Evolutionary conservation across 2,113 vertebrate genomes (phyloP), one percentile per base, ranked within the genome.

Genomic region (Microtus ochrogaster): DNA sequence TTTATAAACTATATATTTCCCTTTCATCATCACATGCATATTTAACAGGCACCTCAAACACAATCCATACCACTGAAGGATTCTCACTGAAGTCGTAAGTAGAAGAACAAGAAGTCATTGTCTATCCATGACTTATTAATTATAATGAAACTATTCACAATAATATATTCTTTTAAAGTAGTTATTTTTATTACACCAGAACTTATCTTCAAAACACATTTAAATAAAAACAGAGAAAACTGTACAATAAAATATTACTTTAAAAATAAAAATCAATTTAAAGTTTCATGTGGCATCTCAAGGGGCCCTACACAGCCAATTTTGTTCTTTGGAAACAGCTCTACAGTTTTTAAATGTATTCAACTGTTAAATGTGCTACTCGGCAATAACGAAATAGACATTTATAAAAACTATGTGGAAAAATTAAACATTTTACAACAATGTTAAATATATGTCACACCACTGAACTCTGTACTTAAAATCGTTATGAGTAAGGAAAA

Each of bases 61-160:
- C 21, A 83, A 2, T 22, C 1, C 17, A 5, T 73, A 81, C 5
- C n/a, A 90, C 41, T 49, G 74, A 12, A 66, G 87, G 11, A 2
- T 73, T 26, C 58, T 47, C 70, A 66, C 83, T 65, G 77, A 89
- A 47, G 3, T 52, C 49, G 85, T 63, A 92, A 70, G 30, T 76
- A 76, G 33, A 96, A 86, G 24, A 85, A 92, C 16, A 90, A 76
- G 90, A 95, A 87, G 61, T 21, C 1, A 65, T 85, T 89, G 72
- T 78, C 26, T 47, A 30, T 21, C 44, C n/a, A 4, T 24, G 33
- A 58, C 39, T 77, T 39, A 90, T 90, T 96, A 49, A 77, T 30
- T 65, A 44, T 63, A 44, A 44, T 65, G 8, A 33, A 41, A 63
- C 81, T 63, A 63, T 14, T 16, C 55, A 65, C 28, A 66, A 33